A percentile compares a stretch with the other conserved stretches of the same genome.
phyloP scores from a whole-genome alignment of 2,797 vertebrate species.

The Betta splendens region DNA sequence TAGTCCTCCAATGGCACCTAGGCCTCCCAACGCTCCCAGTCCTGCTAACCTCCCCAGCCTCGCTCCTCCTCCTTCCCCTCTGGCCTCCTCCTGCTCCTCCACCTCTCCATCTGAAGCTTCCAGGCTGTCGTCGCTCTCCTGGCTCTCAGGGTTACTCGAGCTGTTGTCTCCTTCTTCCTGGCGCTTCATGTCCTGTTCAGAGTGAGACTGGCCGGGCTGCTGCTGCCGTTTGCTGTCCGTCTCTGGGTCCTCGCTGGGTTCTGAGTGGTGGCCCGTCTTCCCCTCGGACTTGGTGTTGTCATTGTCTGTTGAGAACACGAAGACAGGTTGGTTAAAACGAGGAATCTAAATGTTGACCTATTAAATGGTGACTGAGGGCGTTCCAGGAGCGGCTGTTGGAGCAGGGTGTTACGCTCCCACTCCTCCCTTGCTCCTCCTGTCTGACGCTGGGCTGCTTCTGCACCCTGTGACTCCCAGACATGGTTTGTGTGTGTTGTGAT shows the following conservation, averaged over 20 bases:
- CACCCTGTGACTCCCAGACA: too few relatives aligned
- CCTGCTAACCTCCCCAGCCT: conserved; percentile 68
- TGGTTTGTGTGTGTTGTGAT: too few relatives aligned
- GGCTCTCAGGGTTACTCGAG: conserved; percentile 96
- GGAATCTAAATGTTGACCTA: too few relatives aligned
- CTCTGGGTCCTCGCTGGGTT: conserved; percentile 92
- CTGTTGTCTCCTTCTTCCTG: conserved; percentile 95
- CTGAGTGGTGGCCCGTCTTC: conserved; percentile 88
- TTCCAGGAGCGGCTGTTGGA: too few relatives aligned
- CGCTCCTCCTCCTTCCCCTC: conserved; percentile 78
- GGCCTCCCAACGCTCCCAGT: conserved; percentile 82
- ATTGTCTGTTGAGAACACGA: conserved; percentile 85
- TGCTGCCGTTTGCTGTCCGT: conserved; percentile 89
- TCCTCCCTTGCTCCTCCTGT: too few relatives aligned
- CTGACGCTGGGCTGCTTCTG: too few relatives aligned
- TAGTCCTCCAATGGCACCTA: conserved; percentile 81
- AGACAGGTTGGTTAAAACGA: conserved; percentile 3
- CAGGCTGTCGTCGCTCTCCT: conserved; percentile 96
- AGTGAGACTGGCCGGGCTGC: conserved; percentile 79
- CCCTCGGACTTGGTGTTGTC: conserved; percentile 94
- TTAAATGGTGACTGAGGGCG: too few relatives aligned
- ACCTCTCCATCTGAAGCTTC: conserved; percentile 93
- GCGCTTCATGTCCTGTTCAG: conserved; percentile 91
- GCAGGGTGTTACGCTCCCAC: too few relatives aligned
- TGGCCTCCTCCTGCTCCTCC: conserved; percentile 85